Conservation (phyloP, 2,113 vertebrate species). For the Setophaga kirtlandii region DNA sequence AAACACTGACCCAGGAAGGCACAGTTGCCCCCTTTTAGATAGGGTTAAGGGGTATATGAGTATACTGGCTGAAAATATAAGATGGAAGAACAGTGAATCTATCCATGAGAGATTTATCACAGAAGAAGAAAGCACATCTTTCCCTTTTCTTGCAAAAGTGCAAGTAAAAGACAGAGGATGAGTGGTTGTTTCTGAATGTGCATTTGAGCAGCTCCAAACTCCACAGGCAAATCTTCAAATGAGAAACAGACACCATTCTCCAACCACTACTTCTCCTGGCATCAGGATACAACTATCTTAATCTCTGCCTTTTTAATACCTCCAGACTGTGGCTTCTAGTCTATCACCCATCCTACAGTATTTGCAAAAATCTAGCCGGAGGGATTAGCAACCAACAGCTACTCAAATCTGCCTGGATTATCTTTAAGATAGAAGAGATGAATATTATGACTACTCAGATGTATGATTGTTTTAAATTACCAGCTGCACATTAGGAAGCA, state of each 20-base stretch:
- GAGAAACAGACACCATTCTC: not conserved
- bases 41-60: not conserved
- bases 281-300: not conserved
- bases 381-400: not conserved
- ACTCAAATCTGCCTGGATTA: not conserved
- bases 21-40: not conserved
- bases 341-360: not conserved
- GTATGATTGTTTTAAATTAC: not conserved
- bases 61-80: not conserved
- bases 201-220: not conserved
- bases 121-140: not conserved
- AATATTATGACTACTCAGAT: not conserved
- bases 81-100: not conserved
- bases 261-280: not conserved
- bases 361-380: conserved; percentile 27
- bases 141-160: not conserved
- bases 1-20: not conserved
- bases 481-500: not conserved
- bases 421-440: not conserved
- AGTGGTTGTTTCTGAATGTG: not conserved
- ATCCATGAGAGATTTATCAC: not conserved
- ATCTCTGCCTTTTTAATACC: not conserved
- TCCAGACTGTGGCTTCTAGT: not conserved
- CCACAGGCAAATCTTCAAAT: not conserved
- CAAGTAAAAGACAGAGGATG: not conserved